phyloP scores from a whole-genome alignment of 2,888 invertebrate genomes.

The Conistra vaccinii region DNA sequence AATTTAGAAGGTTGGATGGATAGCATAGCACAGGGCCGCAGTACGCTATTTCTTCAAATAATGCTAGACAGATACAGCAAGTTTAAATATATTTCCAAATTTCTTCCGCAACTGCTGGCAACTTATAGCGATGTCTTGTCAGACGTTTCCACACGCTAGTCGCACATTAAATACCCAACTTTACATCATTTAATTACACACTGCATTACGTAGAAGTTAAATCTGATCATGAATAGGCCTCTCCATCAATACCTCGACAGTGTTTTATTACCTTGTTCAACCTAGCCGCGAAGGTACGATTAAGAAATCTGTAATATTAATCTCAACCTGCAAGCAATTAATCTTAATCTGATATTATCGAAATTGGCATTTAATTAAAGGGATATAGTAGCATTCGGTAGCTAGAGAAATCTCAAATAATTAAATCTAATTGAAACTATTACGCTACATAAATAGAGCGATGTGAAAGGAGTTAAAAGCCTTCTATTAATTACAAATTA shows the following conservation, averaged over 20 bases:
- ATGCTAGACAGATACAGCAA: too few species aligned
- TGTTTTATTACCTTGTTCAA: conserved; percentile 40
- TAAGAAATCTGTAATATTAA: conserved; percentile 46
- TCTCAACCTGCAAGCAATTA: conserved; percentile 33
- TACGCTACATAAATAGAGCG: conserved; percentile 1
- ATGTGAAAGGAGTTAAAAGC: conserved; percentile 2
- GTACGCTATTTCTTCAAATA: not conserved
- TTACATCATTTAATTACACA: conserved; percentile 21
- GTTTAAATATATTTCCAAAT: too few species aligned
- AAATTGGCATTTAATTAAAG: conserved; percentile 49
- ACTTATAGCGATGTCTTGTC: not conserved
- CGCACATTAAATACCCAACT: conserved; percentile 1
- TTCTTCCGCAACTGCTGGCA: too few species aligned
- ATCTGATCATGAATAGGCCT: conserved; percentile 28
- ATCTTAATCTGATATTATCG: conserved; percentile 45
- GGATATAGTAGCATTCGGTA: conserved; percentile 17
- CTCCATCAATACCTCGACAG: conserved; percentile 48
- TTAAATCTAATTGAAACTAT: conserved; percentile 28
- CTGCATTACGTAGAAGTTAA: conserved; percentile 6
- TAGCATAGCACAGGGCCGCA: too few species aligned
- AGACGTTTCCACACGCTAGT: not conserved
- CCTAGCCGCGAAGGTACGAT: conserved; percentile 13
- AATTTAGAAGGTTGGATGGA: not conserved
- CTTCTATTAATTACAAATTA: not conserved
- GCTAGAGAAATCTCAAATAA: conserved; percentile 29